Evolutionary conservation across 2,888 invertebrate species (phyloP).

Genomic region (Anarsia innoxiella): DNA sequence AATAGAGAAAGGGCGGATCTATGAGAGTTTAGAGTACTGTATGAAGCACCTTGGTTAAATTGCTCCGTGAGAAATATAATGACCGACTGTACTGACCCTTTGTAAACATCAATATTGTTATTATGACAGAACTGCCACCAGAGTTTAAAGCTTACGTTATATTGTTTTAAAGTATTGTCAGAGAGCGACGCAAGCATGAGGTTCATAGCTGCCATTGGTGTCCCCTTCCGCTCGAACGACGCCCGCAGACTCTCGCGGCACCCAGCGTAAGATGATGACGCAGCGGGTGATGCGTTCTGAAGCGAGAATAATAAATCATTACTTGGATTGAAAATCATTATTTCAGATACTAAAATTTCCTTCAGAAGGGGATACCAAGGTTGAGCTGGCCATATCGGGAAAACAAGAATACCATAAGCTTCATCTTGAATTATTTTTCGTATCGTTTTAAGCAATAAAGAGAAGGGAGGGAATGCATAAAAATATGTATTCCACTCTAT

Average conservation of each 20-base stretch:
- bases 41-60: not conserved
- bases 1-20: not conserved
- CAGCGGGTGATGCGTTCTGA: too few relatives aligned
- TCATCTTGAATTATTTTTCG: constrained; percentile 13
- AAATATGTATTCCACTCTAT: constrained; percentile 11
- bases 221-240: too few relatives aligned
- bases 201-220: too few relatives aligned
- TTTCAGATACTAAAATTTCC: not conserved
- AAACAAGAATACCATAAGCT: constrained; percentile 13
- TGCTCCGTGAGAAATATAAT: not conserved
- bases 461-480: constrained; percentile 14
- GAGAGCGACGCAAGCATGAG: too few relatives aligned
- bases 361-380: constrained; percentile 9
- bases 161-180: too few relatives aligned
- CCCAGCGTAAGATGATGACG: too few relatives aligned
- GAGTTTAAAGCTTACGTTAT: not conserved
- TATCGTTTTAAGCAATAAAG: constrained; percentile 10
- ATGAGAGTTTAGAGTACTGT: not conserved
- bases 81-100: not conserved
- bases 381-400: constrained; percentile 13
- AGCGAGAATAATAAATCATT: too few relatives aligned
- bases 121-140: not conserved
- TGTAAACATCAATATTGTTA: not conserved
- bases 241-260: too few relatives aligned
- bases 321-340: not conserved